A percentile compares a stretch with the other conserved stretches of the same genome.
Conservation (phyloP, 2,888 invertebrate genomes). For the Dusona sp. region DNA sequence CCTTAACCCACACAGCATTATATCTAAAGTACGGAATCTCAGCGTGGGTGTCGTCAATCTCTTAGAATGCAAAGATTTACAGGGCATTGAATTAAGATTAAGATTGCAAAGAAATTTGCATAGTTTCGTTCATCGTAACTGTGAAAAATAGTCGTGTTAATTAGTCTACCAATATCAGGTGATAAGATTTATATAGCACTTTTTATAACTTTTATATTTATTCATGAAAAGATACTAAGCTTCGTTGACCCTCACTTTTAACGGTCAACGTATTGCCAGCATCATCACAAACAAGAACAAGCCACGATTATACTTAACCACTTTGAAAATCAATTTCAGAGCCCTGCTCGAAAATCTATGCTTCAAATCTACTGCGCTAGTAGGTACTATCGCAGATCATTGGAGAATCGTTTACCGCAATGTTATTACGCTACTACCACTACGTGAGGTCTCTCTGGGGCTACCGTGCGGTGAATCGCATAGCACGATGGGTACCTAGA, state of each 20-base stretch:
- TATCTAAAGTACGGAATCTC: conserved; percentile 27
- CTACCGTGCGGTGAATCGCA: conserved; percentile 44
- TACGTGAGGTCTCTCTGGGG: conserved; percentile 26
- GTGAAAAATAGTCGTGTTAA: neutral
- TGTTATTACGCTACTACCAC: conserved; percentile 34
- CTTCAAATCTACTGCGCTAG: neutral
- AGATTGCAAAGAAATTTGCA: neutral
- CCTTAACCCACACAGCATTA: conserved; percentile 15
- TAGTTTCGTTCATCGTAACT: neutral
- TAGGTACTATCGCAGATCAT: conserved; percentile 13
- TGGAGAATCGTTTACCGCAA: conserved; percentile 38
- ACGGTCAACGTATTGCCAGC: too few species aligned
- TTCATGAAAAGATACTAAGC: too few species aligned
- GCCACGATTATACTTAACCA: neutral
- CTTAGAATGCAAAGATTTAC: conserved; percentile 5
- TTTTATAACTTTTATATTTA: too few species aligned
- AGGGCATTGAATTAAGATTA: neutral
- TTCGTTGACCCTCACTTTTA: too few species aligned
- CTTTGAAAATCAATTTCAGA: neutral
- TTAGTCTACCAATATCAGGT: neutral
- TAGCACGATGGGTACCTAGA: conserved; percentile 45
- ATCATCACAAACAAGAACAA: too few species aligned
- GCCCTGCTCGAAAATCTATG: too few species aligned
- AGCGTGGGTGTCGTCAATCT: neutral
- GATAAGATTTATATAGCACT: neutral